Percentiles rank a stretch among this genome's conserved stretches.
Evolutionary conservation across 2,113 vertebrate genomes (phyloP).

Genomic region (Apteryx mantelli): DNA sequence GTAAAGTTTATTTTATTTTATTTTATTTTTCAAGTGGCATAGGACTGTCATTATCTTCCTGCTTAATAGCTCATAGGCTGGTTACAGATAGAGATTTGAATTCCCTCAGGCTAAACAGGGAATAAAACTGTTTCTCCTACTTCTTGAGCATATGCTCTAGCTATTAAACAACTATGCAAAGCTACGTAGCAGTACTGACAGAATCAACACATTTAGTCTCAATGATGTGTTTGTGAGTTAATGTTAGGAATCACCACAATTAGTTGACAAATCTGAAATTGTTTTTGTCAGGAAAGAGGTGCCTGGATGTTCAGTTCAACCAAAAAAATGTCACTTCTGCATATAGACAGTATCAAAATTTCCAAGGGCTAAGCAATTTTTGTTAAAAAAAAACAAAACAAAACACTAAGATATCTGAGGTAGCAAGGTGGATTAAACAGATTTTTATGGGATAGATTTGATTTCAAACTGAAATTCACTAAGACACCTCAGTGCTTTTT

Average conservation of each 20-base stretch:
- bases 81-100: neutral
- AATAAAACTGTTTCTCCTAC: neutral
- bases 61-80: neutral
- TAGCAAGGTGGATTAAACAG: neutral
- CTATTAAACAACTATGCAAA: neutral
- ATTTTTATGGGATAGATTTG: neutral
- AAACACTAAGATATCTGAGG: neutral
- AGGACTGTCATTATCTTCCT: neutral
- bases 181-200: accelerated
- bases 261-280: neutral
- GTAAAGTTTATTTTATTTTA: neutral
- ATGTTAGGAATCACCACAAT: neutral
- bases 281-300: neutral
- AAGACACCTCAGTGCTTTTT: neutral
- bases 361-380: neutral
- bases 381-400: too few species aligned
- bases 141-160: neutral
- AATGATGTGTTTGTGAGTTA: neutral
- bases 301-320: neutral
- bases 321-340: neutral
- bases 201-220: neutral
- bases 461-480: neutral
- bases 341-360: neutral
- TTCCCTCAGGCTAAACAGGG: neutral
- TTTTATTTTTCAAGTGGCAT: neutral